phyloP scores from a whole-genome alignment of 2,113 vertebrate species.

The Neomonachus schauinslandi region DNA sequence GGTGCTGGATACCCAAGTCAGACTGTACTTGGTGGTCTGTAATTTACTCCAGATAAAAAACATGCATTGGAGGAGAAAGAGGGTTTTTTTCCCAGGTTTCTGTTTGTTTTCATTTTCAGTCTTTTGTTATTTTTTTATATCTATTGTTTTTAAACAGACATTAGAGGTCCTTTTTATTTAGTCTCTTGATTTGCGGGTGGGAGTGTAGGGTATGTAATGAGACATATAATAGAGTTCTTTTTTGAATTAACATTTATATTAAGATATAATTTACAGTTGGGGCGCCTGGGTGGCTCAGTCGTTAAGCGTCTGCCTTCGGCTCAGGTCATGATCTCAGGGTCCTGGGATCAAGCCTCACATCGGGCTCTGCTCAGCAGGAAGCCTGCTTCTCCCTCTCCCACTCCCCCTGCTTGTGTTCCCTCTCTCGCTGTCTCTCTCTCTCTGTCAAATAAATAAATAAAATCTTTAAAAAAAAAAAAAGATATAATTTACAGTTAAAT shows the following conservation, averaged over 20 bases:
- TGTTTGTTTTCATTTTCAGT: slow-evolving; percentile 78
- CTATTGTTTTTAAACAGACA: slow-evolving; percentile 60
- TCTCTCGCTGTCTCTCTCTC: no score
- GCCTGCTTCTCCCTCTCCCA: no score
- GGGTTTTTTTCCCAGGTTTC: slow-evolving; percentile 79
- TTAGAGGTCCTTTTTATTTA: slow-evolving; percentile 46
- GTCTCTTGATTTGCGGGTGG: slow-evolving; percentile 43
- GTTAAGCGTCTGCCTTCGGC: no score
- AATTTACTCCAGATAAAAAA: slow-evolving; percentile 82
- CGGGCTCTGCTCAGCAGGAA: no score
- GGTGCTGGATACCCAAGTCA: slow-evolving; percentile 78
- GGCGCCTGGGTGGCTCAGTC: no score
- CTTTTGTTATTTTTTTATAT: slow-evolving; percentile 63
- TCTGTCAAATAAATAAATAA: no score
- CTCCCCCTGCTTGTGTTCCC: no score
- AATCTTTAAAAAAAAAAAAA: neutral
- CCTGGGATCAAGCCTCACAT: no score
- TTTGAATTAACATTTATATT: neutral
- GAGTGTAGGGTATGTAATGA: slow-evolving; percentile 54
- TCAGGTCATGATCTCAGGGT: no score
- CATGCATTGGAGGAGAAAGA: slow-evolving; percentile 51
- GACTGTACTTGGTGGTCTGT: slow-evolving; percentile 83
- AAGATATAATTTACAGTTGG: slow-evolving; percentile 1
- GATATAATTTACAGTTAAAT: neutral
- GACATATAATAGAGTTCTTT: slow-evolving; percentile 3